Percentiles rank a stretch among this genome's conserved stretches.
Conservation (phyloP, 1,140 invertebrate genomes). For the Drosophila mayri region DNA sequence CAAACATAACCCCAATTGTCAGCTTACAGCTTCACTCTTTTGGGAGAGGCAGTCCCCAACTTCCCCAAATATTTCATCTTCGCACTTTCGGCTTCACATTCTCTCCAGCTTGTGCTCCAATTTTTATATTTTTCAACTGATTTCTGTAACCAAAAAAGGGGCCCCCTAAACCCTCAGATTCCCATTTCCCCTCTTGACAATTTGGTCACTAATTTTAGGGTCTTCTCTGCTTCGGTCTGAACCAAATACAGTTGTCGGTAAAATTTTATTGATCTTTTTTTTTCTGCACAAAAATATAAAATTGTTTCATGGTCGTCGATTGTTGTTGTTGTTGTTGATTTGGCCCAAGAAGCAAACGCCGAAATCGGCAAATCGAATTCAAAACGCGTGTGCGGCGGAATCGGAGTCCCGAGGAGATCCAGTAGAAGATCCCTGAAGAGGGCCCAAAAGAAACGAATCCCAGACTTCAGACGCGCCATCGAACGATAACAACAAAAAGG, state of each 20-base stretch:
- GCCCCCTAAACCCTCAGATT: slow-evolving; percentile 42
- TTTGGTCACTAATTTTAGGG: slow-evolving; percentile 77
- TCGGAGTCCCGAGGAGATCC: slow-evolving; percentile 34
- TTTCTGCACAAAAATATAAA: slow-evolving; percentile 77
- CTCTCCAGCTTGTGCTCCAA: slow-evolving; percentile 20
- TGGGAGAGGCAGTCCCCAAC: slow-evolving; percentile 22
- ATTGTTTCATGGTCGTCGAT: slow-evolving; percentile 75
- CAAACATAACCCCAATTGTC: slow-evolving; percentile 6
- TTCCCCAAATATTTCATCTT: slow-evolving; percentile 22
- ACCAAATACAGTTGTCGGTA: slow-evolving; percentile 81
- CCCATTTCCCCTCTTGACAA: slow-evolving; percentile 53
- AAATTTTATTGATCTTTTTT: slow-evolving; percentile 82
- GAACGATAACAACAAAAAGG: slow-evolving; percentile 54
- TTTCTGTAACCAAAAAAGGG: slow-evolving; percentile 73
- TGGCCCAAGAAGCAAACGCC: slow-evolving; percentile 42
- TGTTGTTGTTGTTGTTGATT: slow-evolving; percentile 9
- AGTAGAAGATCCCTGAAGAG: slow-evolving; percentile 51
- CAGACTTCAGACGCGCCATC: slow-evolving; percentile 53
- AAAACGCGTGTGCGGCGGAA: slow-evolving; percentile 55
- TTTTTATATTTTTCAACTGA: slow-evolving; percentile 21
- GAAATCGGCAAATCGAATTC: slow-evolving; percentile 70
- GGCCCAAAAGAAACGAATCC: slow-evolving; percentile 28
- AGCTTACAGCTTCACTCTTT: neutral
- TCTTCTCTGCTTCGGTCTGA: slow-evolving; percentile 37
- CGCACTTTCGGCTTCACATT: slow-evolving; percentile 62